Conservation (phyloP, 2,113 vertebrate genomes). For the Machaerirhynchus nigripectus region DNA sequence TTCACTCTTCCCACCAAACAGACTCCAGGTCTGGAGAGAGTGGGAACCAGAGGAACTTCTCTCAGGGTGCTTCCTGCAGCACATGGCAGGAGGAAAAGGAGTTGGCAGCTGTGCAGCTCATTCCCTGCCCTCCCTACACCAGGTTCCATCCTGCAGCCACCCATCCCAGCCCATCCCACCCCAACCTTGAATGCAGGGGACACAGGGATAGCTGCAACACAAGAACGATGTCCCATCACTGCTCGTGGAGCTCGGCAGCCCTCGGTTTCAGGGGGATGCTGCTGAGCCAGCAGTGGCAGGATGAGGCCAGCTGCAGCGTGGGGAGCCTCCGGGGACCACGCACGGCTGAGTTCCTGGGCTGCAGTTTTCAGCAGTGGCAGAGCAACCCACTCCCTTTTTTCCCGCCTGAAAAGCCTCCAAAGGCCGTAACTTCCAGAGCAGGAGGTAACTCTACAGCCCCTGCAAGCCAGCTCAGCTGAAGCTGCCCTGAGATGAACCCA, state of each 20-base stretch:
- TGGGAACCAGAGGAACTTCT: background rate
- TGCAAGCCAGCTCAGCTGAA: background rate
- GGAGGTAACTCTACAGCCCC: background rate
- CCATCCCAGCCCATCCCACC: background rate
- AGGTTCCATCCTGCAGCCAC: accelerated
- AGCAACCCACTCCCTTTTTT: background rate
- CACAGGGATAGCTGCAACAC: accelerated
- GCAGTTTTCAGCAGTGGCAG: background rate
- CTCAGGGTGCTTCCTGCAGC: background rate
- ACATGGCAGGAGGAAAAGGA: accelerated
- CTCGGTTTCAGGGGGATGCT: accelerated
- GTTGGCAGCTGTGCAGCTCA: background rate
- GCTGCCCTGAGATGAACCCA: background rate
- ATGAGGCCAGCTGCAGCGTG: background rate
- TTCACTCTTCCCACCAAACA: background rate
- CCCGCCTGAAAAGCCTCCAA: background rate
- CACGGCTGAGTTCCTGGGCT: background rate
- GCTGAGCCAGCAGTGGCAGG: background rate
- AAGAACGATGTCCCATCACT: background rate
- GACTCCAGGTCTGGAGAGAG: background rate
- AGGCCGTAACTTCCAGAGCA: background rate
- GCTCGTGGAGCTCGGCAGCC: accelerated
- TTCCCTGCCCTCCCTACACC: background rate
- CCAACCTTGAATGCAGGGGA: accelerated
- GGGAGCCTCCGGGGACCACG: background rate